phyloP scores from a whole-genome alignment of 1,140 invertebrate species.

The Dysdera silvatica region DNA sequence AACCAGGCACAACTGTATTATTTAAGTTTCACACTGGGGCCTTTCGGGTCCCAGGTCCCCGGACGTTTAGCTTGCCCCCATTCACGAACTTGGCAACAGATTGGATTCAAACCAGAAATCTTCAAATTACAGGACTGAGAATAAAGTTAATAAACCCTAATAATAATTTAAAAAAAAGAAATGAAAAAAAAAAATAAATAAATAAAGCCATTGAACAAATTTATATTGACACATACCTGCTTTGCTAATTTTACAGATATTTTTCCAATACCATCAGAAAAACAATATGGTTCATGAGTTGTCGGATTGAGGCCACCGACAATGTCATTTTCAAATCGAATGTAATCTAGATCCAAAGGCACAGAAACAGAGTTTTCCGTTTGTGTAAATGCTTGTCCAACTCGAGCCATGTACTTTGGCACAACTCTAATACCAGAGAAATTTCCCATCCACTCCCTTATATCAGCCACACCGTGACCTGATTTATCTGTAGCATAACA shows the following conservation, averaged over 20 bases:
- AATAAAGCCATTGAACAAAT: too few relatives aligned
- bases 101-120: too few relatives aligned
- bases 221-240: constrained; percentile 11
- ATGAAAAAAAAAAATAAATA: too few relatives aligned
- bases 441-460: constrained; percentile 37
- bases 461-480: constrained; percentile 23
- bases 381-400: constrained; percentile 31
- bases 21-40: too few relatives aligned
- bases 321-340: constrained; percentile 7
- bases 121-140: too few relatives aligned
- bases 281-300: constrained; percentile 8
- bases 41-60: too few relatives aligned
- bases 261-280: constrained; percentile 27
- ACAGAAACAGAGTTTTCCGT: constrained; percentile 12
- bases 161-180: too few relatives aligned
- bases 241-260: not conserved
- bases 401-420: constrained; percentile 35
- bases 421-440: constrained; percentile 32
- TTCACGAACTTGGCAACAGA: too few relatives aligned
- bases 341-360: not conserved
- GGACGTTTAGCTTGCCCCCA: too few relatives aligned
- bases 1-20: too few relatives aligned
- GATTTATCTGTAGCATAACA: constrained; percentile 21
- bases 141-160: too few relatives aligned
- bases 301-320: not conserved